Conservation (phyloP, 2,888 invertebrate species). For the Leptinotarsa peninsularis region DNA sequence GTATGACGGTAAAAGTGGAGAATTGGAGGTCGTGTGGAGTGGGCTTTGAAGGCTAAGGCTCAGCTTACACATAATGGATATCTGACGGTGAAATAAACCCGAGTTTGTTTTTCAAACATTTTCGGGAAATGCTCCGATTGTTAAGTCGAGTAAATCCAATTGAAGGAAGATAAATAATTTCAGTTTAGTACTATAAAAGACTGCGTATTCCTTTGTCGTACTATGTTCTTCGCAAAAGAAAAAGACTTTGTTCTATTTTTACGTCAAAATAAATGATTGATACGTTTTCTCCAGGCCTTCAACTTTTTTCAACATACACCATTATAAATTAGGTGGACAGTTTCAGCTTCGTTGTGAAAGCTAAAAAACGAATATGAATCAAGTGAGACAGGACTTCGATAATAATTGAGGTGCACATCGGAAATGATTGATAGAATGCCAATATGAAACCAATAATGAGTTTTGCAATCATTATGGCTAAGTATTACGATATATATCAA, state of each 20-base stretch:
- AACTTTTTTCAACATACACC: conserved; percentile 1
- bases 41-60: too few species aligned
- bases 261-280: background rate
- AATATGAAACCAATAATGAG: background rate
- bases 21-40: too few species aligned
- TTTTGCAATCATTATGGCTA: background rate
- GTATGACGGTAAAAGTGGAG: too few species aligned
- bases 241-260: background rate
- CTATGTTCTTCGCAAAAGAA: background rate
- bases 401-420: background rate
- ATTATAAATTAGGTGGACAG: background rate
- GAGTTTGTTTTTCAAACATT: background rate
- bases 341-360: background rate
- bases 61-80: too few species aligned
- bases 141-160: conserved; percentile 1
- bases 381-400: background rate
- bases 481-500: too few species aligned
- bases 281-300: background rate
- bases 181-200: background rate
- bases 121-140: background rate
- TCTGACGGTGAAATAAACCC: background rate
- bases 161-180: background rate
- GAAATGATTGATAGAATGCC: background rate
- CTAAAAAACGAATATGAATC: background rate
- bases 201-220: background rate